Evolutionary conservation across 2,888 invertebrate species (phyloP), one percentile per base, ranked within the genome.

Genomic region (Sesamia inferens): DNA sequence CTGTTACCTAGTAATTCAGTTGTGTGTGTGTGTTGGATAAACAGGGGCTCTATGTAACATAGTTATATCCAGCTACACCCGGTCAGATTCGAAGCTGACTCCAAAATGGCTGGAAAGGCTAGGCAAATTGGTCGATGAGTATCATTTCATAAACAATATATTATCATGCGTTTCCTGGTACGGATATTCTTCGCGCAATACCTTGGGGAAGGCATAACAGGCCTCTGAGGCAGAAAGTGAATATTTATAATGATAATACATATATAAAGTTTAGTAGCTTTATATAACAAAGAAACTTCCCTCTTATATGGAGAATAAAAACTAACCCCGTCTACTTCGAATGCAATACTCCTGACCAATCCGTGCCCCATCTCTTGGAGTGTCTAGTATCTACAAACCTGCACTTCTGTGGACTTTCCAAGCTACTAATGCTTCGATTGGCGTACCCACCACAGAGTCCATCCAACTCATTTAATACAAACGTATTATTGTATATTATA

Each of bases 221-320:
- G 59, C 1, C 39, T 19, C 63, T 54, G 59, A 13, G 70, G 65
- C 22, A 39, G 59, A 71, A 65, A 78, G 76, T 78, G 71, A 54
- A 58, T 57, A 68, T 47, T 22, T 51, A 14, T 57, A 48, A 22
- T 19, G 16, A 65, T 10, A 19, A 31, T 31, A 31, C 31, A 31
- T 31, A 42, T 22, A 68, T n/a, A n/a, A n/a, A n/a, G n/a, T n/a
- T n/a, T n/a, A n/a, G n/a, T n/a, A n/a, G n/a, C n/a, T n/a, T n/a
- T n/a, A n/a, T n/a, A n/a, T n/a, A n/a, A n/a, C n/a, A n/a, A n/a
- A n/a, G n/a, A n/a, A 31, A 10, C 1, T 16, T 19, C 31, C 31
- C 10, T 6, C 55, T n/a, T n/a, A 54, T n/a, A n/a, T n/a, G 54
- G n/a, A 54, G n/a, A 54, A 11, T 11, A 54, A n/a, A n/a, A 0